Evolutionary conservation across 2,113 vertebrate genomes (phyloP), one percentile per base, ranked within the genome.

Genomic region (Rhynchomys soricoides): DNA sequence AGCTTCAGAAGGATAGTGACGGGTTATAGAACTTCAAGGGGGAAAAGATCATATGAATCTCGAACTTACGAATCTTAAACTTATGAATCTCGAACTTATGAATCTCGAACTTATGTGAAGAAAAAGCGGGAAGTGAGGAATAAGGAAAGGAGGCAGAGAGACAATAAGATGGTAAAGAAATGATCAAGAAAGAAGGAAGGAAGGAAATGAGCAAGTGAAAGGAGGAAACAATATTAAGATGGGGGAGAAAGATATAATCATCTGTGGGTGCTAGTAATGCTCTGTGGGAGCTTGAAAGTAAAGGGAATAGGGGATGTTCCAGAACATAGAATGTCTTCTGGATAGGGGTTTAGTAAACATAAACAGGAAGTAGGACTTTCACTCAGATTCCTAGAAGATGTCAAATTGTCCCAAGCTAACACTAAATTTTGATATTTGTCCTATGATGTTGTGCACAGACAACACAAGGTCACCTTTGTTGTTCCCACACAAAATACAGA

Each of bases 111-210:
- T 83, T 70, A 48, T 16, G 40, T 37, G 45, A 55, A 86, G 29
- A 66, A 55, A 43, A 40, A 45, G 7, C 29, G 2, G 3, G 11
- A 50, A 26, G 0, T 0, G 22, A 62, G n/a, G 15, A 52, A 43
- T 29, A n/a, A 24, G 21, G 59, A 13, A 19, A 24, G 11, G n/a
- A 59, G 9, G 11, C 1, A 77, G 31, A 0, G 0, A 48, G 10
- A 29, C 2, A 57, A 15, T 9, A 13, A 73, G 7, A 15, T 22
- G 59, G 16, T 37, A n/a, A 40, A 81, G 50, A 81, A 81, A 79
- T 17, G 16, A 78, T 34, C 1, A 19, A 79, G 50, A 3, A 45
- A 6, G 34, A 52, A 37, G 5, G 21, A 31, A n/a, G 3, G 37
- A 21, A n/a, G 5, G 15, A 21, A 57, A 88, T 11, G 26, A 21